Base-by-base conservation (phyloP, 2,797 vertebrate species). In the Neosilurus mollespiculum region DNA sequence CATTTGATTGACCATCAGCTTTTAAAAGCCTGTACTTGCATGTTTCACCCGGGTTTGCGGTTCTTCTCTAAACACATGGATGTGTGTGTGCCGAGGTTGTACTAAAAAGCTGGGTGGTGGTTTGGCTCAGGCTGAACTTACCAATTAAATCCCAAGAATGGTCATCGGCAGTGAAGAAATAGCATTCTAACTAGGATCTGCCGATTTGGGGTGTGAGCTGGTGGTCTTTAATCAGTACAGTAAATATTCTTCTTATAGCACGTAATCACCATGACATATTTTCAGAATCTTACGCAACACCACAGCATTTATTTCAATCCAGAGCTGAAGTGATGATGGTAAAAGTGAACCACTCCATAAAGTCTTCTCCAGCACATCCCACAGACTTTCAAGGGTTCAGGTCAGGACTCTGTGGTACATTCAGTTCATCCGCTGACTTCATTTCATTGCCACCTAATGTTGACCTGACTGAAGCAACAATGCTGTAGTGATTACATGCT, bases 161-260 rank as follows among this genome's bases (percentile, higher is more conserved):
- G 18, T 43, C 37, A 66, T 22, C 58, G 8, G 2, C 64, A 67
- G 2, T 81, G 26, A 34, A 34, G 20, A 69, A 69, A 58, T 76
- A 2, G 16, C 73, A 49, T 69, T 79, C 24, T 78, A 78, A 53
- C 15, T 22, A 72, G 53, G 73, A 18, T 56, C 62, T 81, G 72
- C 72, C 83, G 85, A 56, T 75, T 58, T 88, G 14, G 80, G 37
- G 11, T 75, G 43, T 54, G 88, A 87, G 91, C n/a, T 88, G n/a
- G 22, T 89, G 89, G 89, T 90, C 88, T 69, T 66, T 34, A 82
- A 66, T 59, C 26, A 70, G 54, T 37, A 11, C 12, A 20, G 30
- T 49, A 22, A 14, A 61, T 16, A 15, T 73, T 73, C 26, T 24
- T 73, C 37, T 43, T 43, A 43, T 43, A 43, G 37, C 37, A 43